phyloP scores from a whole-genome alignment of 2,797 vertebrate genomes.

The Semaprochilodus insignis region DNA sequence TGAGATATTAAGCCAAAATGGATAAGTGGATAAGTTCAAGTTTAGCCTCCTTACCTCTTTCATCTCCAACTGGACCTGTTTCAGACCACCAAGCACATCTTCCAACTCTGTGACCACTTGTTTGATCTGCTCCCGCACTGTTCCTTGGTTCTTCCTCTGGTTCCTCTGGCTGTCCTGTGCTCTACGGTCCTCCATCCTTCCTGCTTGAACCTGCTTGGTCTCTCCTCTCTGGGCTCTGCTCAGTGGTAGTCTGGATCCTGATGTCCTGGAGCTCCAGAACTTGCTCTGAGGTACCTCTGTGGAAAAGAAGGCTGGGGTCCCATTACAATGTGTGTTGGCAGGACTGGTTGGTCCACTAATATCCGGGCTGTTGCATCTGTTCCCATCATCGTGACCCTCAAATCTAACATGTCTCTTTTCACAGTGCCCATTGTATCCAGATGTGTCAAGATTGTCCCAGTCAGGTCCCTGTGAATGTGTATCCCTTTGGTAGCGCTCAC shows the following conservation, averaged over 20 bases:
- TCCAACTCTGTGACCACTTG: slow-evolving; percentile 83
- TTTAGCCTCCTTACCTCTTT: slow-evolving; percentile 79
- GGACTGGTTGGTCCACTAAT: slow-evolving; percentile 58
- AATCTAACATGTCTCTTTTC: slow-evolving; percentile 53
- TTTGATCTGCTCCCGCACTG: slow-evolving; percentile 81
- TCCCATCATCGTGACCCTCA: slow-evolving; percentile 62
- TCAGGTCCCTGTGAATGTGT: slow-evolving; percentile 6
- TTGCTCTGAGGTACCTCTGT: slow-evolving; percentile 79
- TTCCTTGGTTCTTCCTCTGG: slow-evolving; percentile 64
- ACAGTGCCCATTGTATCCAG: slow-evolving; percentile 69
- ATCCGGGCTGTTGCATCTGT: slow-evolving; percentile 65
- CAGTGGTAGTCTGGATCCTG: slow-evolving; percentile 46
- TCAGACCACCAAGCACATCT: slow-evolving; percentile 82
- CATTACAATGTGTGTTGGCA: slow-evolving; percentile 68
- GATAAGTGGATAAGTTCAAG: neutral
- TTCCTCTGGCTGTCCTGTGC: slow-evolving; percentile 56
- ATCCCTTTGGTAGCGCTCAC: slow-evolving; percentile 61
- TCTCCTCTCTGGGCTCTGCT: neutral
- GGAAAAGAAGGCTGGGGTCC: slow-evolving; percentile 73
- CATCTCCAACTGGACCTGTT: slow-evolving; percentile 86
- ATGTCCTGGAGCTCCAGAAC: slow-evolving; percentile 65
- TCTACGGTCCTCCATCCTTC: neutral
- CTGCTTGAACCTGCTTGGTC: neutral
- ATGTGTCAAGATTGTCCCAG: neutral
- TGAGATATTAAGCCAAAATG: neutral